Evolutionary conservation across 2,888 invertebrate genomes (phyloP).

Genomic region (Idaea biselata): DNA sequence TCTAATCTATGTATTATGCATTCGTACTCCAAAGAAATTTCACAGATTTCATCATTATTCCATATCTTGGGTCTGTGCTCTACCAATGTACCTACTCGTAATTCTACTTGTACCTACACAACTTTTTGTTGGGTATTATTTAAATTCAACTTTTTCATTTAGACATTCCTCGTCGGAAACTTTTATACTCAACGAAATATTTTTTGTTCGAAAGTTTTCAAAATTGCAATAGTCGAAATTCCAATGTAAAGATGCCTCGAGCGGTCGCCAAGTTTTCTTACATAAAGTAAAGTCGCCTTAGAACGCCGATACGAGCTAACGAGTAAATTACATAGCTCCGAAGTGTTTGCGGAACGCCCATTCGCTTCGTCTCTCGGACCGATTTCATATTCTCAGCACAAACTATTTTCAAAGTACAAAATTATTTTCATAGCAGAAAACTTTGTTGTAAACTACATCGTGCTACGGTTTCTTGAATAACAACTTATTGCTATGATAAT

Average conservation of each 20-base stretch:
- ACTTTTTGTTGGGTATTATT: constrained; percentile 9
- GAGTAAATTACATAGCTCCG: constrained; percentile 64
- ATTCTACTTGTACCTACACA: neutral
- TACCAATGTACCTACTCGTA: neutral
- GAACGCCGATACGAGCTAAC: constrained; percentile 56
- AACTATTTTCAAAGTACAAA: constrained; percentile 34
- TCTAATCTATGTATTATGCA: too few species aligned
- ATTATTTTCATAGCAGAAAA: constrained; percentile 20
- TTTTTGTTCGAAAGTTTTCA: constrained; percentile 33
- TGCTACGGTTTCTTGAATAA: constrained; percentile 1
- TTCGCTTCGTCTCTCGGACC: constrained; percentile 42
- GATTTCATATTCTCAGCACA: constrained; percentile 44
- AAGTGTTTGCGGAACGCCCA: constrained; percentile 65
- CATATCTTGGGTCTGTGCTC: too few species aligned
- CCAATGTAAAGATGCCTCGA: constrained; percentile 43
- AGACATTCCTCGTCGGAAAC: constrained; percentile 28
- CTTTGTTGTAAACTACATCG: constrained; percentile 16
- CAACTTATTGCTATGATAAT: neutral
- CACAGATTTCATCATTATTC: too few species aligned
- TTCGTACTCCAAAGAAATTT: too few species aligned
- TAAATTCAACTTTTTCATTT: constrained; percentile 24
- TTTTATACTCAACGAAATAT: constrained; percentile 30
- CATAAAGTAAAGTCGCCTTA: constrained; percentile 51
- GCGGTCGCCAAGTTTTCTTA: constrained; percentile 49
- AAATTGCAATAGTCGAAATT: constrained; percentile 48